Evolutionary conservation across 2,113 vertebrate species (phyloP), one percentile per base, ranked within the genome.

Genomic region (Microcebus jonahi): DNA sequence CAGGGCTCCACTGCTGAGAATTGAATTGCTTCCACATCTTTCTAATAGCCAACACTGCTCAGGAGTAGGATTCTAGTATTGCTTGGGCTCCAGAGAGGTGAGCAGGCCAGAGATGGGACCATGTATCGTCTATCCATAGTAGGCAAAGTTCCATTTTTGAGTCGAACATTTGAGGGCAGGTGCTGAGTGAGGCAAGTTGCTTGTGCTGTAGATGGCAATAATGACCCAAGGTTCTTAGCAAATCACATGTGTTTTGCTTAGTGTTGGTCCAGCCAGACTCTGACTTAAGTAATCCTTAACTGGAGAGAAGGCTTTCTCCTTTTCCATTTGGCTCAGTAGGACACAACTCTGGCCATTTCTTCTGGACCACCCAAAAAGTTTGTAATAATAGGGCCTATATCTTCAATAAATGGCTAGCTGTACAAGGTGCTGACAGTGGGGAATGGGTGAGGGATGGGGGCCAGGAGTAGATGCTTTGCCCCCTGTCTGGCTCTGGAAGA

Each of bases 381-480:
- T 70, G 29, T 4, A 39, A 71, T 55, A 76, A 50, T 4, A 5
- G 71, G 11, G 17, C 7, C 65, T 21, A 8, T n/a, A 48, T 73
- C 20, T 70, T 90, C 85, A 97, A 36, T 25, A 95, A 80, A 68
- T 53, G n/a, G 25, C 0, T 63, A 96, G 92, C 80, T 97, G 97
- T 81, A 98, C 94, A 91, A 97, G 97, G 87, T 45, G 36, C 55
- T 67, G 36, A 53, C 25, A 27, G 25, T 39, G 31, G 57, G 42
- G 15, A 48, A 4, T 6, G n/a, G 5, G 6, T 53, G 21, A 6
- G 23, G 8, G n/a, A 20, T n/a, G 87, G 90, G 57, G 87, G 95
- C 59, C 83, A 98, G 97, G 97, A 97, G 93, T 97, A 92, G 53
- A 96, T 80, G 61, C 81, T 94, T 14, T 83, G 88, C 45, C 93